Evolutionary conservation across 2,888 invertebrate genomes (phyloP), one percentile per base, ranked within the genome.

Genomic region (Auanema freiburgensis): DNA sequence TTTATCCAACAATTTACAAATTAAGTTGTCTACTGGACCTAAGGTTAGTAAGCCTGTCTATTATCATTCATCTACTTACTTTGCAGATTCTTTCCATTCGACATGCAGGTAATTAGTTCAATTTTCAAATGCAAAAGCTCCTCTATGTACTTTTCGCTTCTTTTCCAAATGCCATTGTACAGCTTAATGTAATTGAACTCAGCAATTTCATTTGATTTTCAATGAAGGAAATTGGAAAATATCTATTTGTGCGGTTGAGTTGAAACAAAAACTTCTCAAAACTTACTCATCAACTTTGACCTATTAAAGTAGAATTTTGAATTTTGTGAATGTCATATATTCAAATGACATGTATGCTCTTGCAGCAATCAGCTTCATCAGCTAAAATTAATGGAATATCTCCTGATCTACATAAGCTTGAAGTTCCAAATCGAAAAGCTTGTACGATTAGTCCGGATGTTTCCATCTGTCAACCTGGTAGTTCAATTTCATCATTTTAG

Each of bases 1-100:
- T 79, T 11, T 80, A 80, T 50, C 80, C 80, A 23, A 79, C 79
- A 0, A 72, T 80, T 25, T 79, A 77, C 66, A 79, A 79, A 50
- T 64, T 78, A 23, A 67, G 70, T 1, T 79, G 79, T 61, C 63
- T 69, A 2, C 59, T 79, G 25, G 68, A 76, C 43, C 51, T 75
- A 10, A 23, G 63, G 23, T 65, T 44, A 42, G 16, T 54, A n/a
- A n/a, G n/a, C n/a, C n/a, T n/a, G n/a, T n/a, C n/a, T n/a, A n/a
- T n/a, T n/a, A n/a, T n/a, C n/a, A n/a, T n/a, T n/a, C n/a, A n/a
- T n/a, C n/a, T n/a, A n/a, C n/a, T n/a, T n/a, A 5, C 21, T 46
- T 46, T 46, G 16, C 46, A 46, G 46, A 46, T 46, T 46, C 46
- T 46, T 46, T 21, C 46, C 46, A 21, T 46, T 46, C 21, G 46